Percentiles rank a stretch among this genome's conserved stretches.
phyloP scores from a whole-genome alignment of 2,888 invertebrate genomes.

The Drosophila tripunctata region DNA sequence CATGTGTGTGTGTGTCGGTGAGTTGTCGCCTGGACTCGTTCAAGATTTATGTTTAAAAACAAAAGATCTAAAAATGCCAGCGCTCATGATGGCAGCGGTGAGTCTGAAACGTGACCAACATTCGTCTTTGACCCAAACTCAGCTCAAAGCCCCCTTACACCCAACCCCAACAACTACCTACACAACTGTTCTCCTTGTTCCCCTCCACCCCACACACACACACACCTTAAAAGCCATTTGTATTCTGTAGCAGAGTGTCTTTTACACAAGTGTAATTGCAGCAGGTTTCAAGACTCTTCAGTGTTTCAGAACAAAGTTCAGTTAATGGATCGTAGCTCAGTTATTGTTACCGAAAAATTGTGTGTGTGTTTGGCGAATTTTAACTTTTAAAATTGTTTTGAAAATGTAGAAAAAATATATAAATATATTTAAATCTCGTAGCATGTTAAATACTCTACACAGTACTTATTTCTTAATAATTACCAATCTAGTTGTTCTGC shows the following conservation, averaged over 20 bases:
- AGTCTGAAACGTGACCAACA: constrained; percentile 65
- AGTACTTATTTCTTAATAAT: no score
- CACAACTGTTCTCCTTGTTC: not conserved
- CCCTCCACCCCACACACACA: not conserved
- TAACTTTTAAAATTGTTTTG: no score
- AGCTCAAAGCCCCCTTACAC: no score
- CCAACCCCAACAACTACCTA: not conserved
- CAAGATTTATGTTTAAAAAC: constrained; percentile 68
- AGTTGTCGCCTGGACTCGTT: constrained; percentile 32
- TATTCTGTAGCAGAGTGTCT: not conserved
- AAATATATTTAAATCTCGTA: no score
- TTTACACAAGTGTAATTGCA: not conserved
- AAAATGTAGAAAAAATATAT: no score
- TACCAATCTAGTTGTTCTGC: not conserved
- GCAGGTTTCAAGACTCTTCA: no score
- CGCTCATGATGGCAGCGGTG: constrained; percentile 34
- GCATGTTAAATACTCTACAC: no score
- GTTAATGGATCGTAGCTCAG: no score
- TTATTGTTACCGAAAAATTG: no score
- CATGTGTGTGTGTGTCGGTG: not conserved
- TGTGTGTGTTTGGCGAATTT: no score
- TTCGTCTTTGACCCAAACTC: constrained; percentile 23
- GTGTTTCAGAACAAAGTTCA: no score
- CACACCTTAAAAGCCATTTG: not conserved
- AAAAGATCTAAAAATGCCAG: constrained; percentile 67